Evolutionary conservation across 2,113 vertebrate species (phyloP), one percentile per base, ranked within the genome.

Genomic region (Loxodonta africana): DNA sequence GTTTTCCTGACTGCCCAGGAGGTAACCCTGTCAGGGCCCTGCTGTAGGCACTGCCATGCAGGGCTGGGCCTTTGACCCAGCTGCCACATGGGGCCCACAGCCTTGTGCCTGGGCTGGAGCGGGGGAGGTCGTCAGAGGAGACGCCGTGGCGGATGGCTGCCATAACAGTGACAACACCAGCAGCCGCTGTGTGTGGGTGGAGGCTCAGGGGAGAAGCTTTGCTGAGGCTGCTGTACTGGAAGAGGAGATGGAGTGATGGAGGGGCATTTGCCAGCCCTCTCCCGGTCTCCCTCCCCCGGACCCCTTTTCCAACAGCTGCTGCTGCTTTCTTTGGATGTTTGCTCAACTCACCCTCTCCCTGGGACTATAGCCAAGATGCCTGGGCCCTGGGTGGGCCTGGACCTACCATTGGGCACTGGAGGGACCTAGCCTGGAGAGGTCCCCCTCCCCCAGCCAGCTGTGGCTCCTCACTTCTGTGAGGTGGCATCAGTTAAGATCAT

Each of bases 301-400:
- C 63, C 33, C 33, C 85, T 88, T 89, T 92, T 81, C 95, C 89
- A 91, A 91, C 97, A 98, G 97, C 96, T 94, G 93, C 83, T 77
- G 91, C 93, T 97, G 6, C 97, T 97, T 97, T 97, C 94, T 97
- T 97, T 95, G 93, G 97, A 63, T n/a, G 30, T 95, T 88, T 60
- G 81, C 91, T 98, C 82, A 93, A 71, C 82, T 88, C 5, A 0
- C 48, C 63, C 8, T 93, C 20, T 83, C 73, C 51, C 77, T 41
- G 65, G 93, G 74, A 51, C 71, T 14, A 0, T 6, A 21, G 90
- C 96, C 95, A 93, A 87, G 57, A 57, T 78, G 71, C 74, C 51
- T 86, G 37, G 81, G 91, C 23, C 30, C 67, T 60, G 37, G 60
- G 37, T 0, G 0, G 37, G 76, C 48, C 15, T 18, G 76, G 51